Conservation (phyloP, 2,797 vertebrate genomes). For the Sebastes kiyomatsui region DNA sequence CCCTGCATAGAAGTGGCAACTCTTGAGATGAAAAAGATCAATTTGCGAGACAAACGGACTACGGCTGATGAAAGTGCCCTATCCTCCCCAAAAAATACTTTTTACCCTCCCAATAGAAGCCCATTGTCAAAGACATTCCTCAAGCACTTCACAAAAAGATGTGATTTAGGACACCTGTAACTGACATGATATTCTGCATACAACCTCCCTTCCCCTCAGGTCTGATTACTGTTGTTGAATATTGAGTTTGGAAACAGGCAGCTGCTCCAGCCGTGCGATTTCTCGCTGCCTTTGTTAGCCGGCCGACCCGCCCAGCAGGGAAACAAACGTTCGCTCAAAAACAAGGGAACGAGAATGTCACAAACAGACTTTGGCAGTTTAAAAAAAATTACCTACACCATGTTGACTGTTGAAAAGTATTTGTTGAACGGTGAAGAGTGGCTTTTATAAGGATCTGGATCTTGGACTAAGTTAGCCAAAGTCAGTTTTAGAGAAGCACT, state of each 20-base stretch:
- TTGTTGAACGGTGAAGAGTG: slow-evolving; percentile 67
- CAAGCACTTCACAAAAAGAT: neutral
- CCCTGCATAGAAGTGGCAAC: no score
- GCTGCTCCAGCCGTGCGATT: slow-evolving; percentile 70
- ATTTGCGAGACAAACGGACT: no score
- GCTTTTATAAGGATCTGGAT: slow-evolving; percentile 77
- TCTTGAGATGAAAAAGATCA: no score
- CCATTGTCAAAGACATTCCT: fast-evolving
- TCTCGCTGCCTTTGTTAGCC: slow-evolving; percentile 67
- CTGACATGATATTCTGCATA: neutral
- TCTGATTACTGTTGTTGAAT: slow-evolving; percentile 53
- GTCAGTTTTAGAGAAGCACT: neutral
- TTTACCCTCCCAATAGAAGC: neutral
- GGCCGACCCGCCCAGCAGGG: slow-evolving; percentile 72
- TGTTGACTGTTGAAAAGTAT: slow-evolving; percentile 81
- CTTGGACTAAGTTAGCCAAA: slow-evolving; percentile 41
- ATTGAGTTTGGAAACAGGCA: slow-evolving; percentile 78
- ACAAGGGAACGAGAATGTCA: slow-evolving; percentile 71
- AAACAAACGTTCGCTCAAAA: slow-evolving; percentile 63
- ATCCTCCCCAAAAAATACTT: neutral
- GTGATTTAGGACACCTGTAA: neutral
- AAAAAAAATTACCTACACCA: slow-evolving; percentile 74
- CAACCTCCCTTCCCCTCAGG: slow-evolving; percentile 6
- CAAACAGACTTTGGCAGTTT: slow-evolving; percentile 52
- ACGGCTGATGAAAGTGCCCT: no score